Percentiles rank a stretch among this genome's conserved stretches.
Evolutionary conservation across 53 echinoderm and acorn worm species (phyloP).

Genomic region (Astropecten irregularis): DNA sequence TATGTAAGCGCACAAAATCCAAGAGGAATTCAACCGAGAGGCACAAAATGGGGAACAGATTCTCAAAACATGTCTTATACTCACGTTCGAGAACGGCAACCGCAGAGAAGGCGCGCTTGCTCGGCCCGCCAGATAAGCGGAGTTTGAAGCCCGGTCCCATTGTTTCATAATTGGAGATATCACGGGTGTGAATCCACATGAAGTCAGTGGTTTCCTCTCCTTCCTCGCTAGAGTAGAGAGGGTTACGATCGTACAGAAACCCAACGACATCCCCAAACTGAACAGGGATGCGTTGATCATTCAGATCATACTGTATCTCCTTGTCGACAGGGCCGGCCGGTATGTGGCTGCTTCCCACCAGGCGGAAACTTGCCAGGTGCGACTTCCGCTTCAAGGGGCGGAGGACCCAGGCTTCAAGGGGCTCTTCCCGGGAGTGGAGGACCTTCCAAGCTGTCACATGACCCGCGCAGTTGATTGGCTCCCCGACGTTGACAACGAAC

Average conservation of each 20-base stretch:
- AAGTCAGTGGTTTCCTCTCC: constrained; percentile 24
- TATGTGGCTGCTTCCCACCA: constrained; percentile 36
- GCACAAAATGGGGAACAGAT: too few species aligned
- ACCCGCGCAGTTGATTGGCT: constrained; percentile 36
- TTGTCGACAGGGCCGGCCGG: constrained; percentile 2
- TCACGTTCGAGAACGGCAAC: constrained; percentile 17
- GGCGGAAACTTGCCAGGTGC: neutral
- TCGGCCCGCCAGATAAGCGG: constrained; percentile 6
- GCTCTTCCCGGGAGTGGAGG: constrained; percentile 29
- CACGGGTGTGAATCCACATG: constrained; percentile 33
- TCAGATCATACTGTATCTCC: constrained; percentile 5
- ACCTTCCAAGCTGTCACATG: constrained; percentile 23
- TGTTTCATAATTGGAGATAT: constrained; percentile 21
- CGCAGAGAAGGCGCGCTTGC: constrained; percentile 14
- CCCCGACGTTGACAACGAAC: constrained; percentile 32
- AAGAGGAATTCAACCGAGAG: too few species aligned
- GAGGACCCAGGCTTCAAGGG: constrained; percentile 33
- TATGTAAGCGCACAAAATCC: too few species aligned
- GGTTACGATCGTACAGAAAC: constrained; percentile 35
- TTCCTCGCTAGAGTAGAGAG: constrained; percentile 47
- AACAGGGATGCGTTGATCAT: constrained; percentile 28
- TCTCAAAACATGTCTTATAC: too few species aligned
- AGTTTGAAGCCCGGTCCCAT: neutral
- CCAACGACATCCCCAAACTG: constrained; percentile 21
- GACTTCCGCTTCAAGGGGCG: neutral